Evolutionary conservation across 2,113 vertebrate genomes (phyloP).

Genomic region (Gorsachius goisagi): DNA sequence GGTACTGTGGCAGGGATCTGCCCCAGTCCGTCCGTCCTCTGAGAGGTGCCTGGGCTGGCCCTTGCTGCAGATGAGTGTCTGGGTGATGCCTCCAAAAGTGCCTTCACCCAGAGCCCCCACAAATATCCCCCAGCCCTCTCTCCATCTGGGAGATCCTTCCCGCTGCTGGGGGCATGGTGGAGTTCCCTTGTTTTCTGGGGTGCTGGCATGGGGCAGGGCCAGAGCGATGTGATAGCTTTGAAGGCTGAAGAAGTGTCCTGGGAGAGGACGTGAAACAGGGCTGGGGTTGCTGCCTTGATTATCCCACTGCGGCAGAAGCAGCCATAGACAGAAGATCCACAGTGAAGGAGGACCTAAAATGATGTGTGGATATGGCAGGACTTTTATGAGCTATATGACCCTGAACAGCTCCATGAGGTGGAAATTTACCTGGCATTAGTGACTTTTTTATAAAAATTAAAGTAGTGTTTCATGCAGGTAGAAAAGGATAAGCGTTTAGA

Average conservation of each 20-base stretch:
- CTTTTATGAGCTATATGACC: background rate
- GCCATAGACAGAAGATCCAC: background rate
- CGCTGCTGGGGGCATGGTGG: background rate
- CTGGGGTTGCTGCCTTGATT: background rate
- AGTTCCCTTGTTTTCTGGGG: background rate
- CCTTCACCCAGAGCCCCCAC: background rate
- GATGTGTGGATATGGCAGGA: background rate
- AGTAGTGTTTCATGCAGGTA: background rate
- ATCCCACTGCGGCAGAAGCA: background rate
- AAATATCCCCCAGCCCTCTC: background rate
- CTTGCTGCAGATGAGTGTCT: background rate
- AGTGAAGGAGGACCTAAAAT: background rate
- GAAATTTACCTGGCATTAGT: background rate
- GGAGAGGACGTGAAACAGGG: background rate
- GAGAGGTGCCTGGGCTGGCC: rapidly evolving
- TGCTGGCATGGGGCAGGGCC: background rate
- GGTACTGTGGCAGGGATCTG: rapidly evolving
- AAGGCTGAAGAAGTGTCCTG: background rate
- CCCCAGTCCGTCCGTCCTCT: rapidly evolving
- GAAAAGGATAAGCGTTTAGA: background rate
- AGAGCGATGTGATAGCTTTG: background rate
- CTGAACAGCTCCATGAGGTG: background rate
- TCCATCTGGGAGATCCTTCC: background rate
- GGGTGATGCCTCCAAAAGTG: background rate
- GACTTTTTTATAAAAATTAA: background rate